Evolutionary conservation across 2,113 vertebrate species (phyloP).

Genomic region (Cyprinodon variegatus): DNA sequence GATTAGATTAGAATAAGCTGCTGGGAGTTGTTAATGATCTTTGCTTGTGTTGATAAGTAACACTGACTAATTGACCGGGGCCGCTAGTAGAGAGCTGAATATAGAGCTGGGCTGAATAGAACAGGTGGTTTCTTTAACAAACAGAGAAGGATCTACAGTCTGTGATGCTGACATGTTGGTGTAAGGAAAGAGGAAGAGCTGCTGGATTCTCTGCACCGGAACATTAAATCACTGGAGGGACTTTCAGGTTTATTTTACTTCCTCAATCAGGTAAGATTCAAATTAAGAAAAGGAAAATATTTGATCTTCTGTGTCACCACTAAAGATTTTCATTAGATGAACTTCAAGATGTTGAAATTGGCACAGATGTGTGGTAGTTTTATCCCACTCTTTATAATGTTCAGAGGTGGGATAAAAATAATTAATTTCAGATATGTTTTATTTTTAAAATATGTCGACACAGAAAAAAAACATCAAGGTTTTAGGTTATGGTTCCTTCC

Average conservation of each 20-base stretch:
- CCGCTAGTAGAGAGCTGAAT: constrained; percentile 23
- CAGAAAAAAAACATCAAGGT: too few species aligned
- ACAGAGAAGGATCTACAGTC: not conserved
- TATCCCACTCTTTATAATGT: too few species aligned
- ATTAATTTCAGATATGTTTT: too few species aligned
- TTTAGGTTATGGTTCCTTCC: too few species aligned
- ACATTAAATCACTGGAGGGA: constrained; percentile 11
- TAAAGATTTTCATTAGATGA: too few species aligned
- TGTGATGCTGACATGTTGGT: constrained; percentile 7
- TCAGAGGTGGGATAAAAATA: too few species aligned
- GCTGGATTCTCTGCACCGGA: not conserved
- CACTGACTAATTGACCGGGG: constrained; percentile 42
- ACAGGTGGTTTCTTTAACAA: constrained; percentile 15
- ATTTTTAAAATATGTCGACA: too few species aligned
- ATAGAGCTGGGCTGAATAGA: not conserved
- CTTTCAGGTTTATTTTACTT: not conserved
- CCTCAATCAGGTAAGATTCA: constrained; percentile 34
- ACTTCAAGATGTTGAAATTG: too few species aligned
- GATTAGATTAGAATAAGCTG: constrained; percentile 67
- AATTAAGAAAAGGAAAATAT: not conserved
- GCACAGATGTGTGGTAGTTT: too few species aligned
- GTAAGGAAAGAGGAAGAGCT: not conserved
- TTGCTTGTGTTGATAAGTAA: constrained; percentile 68
- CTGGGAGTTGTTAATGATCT: constrained; percentile 75
- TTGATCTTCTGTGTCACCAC: not conserved